phyloP scores from a whole-genome alignment of 2,113 vertebrate genomes.

The Piaya cayana region DNA sequence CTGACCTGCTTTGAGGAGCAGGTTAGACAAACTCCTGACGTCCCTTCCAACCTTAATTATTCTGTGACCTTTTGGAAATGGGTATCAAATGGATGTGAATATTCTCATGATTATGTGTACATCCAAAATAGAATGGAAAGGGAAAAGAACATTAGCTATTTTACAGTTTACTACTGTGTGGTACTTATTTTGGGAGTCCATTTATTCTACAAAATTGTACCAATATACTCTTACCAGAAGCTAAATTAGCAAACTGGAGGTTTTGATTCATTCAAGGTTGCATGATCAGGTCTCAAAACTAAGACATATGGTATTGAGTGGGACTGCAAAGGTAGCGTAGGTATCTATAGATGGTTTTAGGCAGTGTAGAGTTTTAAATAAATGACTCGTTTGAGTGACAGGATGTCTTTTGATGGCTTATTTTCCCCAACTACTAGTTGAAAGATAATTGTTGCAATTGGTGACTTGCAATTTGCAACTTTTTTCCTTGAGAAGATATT shows the following conservation, averaged over 20 bases:
- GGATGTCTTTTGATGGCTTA: not conserved
- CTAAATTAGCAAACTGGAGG: not conserved
- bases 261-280: not conserved
- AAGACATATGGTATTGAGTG: not conserved
- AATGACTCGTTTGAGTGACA: not conserved
- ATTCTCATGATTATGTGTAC: not conserved
- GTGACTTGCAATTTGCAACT: not conserved
- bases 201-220: not conserved
- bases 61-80: not conserved
- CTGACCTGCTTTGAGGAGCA: not conserved
- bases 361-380: not conserved
- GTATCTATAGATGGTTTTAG: not conserved
- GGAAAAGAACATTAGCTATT: not conserved
- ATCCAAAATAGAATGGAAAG: not conserved
- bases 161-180: not conserved
- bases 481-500: not conserved
- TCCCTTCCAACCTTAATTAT: not conserved
- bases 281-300: not conserved
- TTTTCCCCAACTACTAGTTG: not conserved
- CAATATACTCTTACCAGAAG: not conserved
- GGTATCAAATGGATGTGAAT: not conserved
- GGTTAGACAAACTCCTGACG: not conserved
- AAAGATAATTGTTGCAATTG: not conserved
- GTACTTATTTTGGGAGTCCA: not conserved
- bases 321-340: not conserved